Percentiles rank a stretch among this genome's conserved stretches.
phyloP scores from a whole-genome alignment of 2,888 invertebrate genomes.

The Diloba caeruleocephala region DNA sequence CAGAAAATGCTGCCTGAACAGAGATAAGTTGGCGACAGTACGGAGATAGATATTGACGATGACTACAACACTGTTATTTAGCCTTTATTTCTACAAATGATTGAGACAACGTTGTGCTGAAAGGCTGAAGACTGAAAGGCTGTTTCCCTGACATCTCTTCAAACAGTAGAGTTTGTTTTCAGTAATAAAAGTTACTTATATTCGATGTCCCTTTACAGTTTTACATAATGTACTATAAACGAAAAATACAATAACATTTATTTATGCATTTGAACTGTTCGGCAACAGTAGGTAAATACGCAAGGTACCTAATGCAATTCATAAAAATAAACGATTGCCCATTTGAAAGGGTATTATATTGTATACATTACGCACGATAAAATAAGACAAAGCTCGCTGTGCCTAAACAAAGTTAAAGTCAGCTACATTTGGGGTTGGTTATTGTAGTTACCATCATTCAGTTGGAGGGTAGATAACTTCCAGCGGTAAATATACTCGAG shows the following conservation, averaged over 20 bases:
- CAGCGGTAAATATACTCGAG: conserved; percentile 63
- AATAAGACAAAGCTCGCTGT: conserved; percentile 37
- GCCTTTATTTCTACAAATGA: conserved; percentile 1
- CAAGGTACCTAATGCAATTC: background rate
- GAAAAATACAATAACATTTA: too few species aligned
- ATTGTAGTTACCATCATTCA: conserved; percentile 69
- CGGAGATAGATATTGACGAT: conserved; percentile 59
- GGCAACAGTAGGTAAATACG: background rate
- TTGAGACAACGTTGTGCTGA: background rate
- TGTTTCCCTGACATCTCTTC: background rate
- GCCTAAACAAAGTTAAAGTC: conserved; percentile 50
- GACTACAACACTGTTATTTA: conserved; percentile 45
- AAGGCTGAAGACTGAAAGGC: too few species aligned
- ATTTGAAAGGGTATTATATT: conserved; percentile 10
- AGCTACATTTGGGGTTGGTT: conserved; percentile 59
- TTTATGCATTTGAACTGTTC: too few species aligned
- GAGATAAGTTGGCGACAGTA: conserved; percentile 55
- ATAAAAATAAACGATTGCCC: conserved; percentile 14
- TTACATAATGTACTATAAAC: too few species aligned
- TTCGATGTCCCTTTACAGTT: too few species aligned
- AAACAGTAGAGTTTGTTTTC: too few species aligned
- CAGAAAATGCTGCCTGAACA: conserved; percentile 68
- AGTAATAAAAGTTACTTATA: too few species aligned
- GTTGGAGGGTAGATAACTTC: conserved; percentile 66
- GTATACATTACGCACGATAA: conserved; percentile 29